Conservation (phyloP, 2,113 vertebrate species). For the Epinephelus lanceolatus region DNA sequence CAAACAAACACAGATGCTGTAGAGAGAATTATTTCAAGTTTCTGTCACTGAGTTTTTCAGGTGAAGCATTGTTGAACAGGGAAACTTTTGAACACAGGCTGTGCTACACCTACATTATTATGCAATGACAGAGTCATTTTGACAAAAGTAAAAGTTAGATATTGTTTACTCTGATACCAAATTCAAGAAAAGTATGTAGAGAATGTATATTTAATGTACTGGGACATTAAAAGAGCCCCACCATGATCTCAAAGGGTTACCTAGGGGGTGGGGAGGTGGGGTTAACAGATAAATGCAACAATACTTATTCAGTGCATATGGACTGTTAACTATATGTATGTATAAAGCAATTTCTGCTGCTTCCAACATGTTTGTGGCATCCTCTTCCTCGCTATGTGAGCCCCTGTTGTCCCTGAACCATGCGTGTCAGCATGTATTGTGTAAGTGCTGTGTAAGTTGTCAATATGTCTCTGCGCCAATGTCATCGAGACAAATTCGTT, state of each 20-base stretch:
- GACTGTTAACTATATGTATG: neutral
- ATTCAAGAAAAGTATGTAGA: too few relatives aligned
- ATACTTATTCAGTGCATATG: neutral
- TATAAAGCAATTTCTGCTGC: neutral
- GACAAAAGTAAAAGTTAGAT: neutral
- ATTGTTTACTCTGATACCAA: too few relatives aligned
- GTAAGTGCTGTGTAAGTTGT: conserved; percentile 25
- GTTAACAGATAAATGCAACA: neutral
- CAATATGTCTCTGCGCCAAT: conserved; percentile 45
- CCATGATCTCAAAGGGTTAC: too few relatives aligned
- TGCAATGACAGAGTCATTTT: neutral
- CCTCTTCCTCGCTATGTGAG: neutral
- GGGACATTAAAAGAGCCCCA: too few relatives aligned
- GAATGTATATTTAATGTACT: too few relatives aligned
- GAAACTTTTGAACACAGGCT: neutral
- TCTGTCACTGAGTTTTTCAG: neutral
- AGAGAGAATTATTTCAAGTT: too few relatives aligned
- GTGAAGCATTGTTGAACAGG: neutral
- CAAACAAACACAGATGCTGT: too few relatives aligned
- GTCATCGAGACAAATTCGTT: conserved; percentile 51
- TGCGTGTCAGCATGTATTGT: conserved; percentile 47
- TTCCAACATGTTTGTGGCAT: neutral
- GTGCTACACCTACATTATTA: neutral
- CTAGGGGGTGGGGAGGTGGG: too few relatives aligned
- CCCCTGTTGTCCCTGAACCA: conserved; percentile 46